Percentiles rank a stretch among this genome's conserved stretches.
These are phyloP conservation scores for Hafferia zeledoni DNA, from an alignment of 2,797 vertebrate species.

Conservation along the genomic window DNA sequence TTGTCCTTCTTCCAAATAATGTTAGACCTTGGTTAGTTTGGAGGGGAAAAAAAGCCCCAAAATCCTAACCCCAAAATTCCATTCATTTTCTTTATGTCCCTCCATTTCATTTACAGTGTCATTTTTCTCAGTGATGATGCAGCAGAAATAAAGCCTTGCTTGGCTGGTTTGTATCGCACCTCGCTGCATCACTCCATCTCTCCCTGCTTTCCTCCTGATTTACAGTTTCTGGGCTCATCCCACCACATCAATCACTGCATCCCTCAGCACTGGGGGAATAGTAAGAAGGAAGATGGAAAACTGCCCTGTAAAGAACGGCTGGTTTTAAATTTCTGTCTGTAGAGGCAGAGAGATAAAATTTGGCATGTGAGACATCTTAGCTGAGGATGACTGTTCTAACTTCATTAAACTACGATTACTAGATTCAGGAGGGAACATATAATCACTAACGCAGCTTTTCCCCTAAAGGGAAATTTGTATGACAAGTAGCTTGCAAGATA, in stretches of 20 bases:
- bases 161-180: neutral
- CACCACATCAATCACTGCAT: neutral
- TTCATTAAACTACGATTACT: constrained; percentile 11
- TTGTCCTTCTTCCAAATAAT: neutral
- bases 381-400: neutral
- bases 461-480: neutral
- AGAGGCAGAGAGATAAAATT: constrained; percentile 5
- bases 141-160: constrained; percentile 18
- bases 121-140: constrained; percentile 13
- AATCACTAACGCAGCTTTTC: neutral
- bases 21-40: neutral
- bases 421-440: constrained; percentile 8
- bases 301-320: neutral
- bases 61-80: neutral
- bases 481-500: neutral
- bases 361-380: neutral
- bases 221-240: neutral
- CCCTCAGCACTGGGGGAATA: neutral
- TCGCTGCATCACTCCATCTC: neutral
- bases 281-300: neutral
- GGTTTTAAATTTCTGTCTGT: neutral
- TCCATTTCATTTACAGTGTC: neutral
- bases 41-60: no score
- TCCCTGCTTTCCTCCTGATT: neutral
- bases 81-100: neutral